Evolutionary conservation across 2,113 vertebrate genomes (phyloP), one percentile per base, ranked within the genome.

Genomic region (Salvator merianae): DNA sequence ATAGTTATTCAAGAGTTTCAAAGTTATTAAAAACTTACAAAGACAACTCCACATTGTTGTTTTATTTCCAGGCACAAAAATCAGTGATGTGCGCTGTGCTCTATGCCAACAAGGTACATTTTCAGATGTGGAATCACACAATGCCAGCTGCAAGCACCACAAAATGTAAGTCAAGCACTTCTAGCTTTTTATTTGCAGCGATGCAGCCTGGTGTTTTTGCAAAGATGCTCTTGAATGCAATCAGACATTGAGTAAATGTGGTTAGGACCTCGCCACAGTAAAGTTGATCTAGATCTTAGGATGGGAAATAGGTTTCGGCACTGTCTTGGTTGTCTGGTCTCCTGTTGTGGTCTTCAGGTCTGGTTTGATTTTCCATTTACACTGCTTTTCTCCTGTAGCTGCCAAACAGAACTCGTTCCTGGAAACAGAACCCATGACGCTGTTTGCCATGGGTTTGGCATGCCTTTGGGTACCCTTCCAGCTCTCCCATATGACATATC

Each of bases 81-180:
- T 5, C 1, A 90, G 70, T 0, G 38, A 96, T 0, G 94, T 95
- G 20, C 5, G 70, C 1, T 96, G 96, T 0, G 32, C 70, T 1
- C 70, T 91, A 36, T 96, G 95, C 53, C 72, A 70, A 77, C 86
- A 78, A 0, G 95, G 95, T 43, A 96, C 91, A 0, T 96, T 96
- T 91, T 96, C 94, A 2, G 32, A 62, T 50, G 91, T 87, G 1
- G 72, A 84, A 0, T 96, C 95, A 0, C 92, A 92, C 26, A 81
- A 26, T 2, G 95, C 92, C 63, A 28, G 20, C 53, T 96, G 96
- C 83, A 85, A 1, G 12, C 92, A 86, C 13, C 95, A 96, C 9
- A 91, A 50, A 30, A 63, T 0, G 95, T 96, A 85, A 95, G 95
- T 84, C 30, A 32, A 14, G 0, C n/a, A 43, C 47, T 83, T 75